These are phyloP conservation scores for Triplophysa siluroides DNA, from an alignment of 2,113 vertebrate species.

Conservation along the genomic window DNA sequence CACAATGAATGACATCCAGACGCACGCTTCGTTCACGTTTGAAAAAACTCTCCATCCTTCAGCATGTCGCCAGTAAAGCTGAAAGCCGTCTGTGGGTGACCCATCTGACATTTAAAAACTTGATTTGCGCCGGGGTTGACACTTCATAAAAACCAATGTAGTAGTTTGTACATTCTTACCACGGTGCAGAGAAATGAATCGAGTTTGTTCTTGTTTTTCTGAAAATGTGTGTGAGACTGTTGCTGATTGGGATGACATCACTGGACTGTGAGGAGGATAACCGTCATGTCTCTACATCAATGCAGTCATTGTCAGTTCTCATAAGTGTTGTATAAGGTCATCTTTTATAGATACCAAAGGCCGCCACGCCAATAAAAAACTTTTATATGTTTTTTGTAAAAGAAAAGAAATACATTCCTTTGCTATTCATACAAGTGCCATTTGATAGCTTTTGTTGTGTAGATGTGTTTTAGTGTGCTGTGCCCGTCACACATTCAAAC, in stretches of 20 bases:
- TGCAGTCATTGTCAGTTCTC: constrained; percentile 6
- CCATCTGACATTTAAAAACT: no score
- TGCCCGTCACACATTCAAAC: constrained; percentile 35
- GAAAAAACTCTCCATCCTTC: neutral
- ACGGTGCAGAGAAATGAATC: no score
- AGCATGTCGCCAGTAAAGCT: no score
- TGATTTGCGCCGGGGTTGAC: no score
- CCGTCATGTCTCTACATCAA: neutral
- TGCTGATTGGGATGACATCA: neutral
- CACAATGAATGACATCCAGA: neutral
- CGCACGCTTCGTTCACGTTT: no score
- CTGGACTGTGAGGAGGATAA: neutral
- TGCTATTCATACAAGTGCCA: constrained; percentile 30
- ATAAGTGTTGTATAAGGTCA: constrained; percentile 71
- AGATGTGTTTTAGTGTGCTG: constrained; percentile 49
- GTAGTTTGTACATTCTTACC: no score
- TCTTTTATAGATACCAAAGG: constrained; percentile 74
- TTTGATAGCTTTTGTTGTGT: constrained; percentile 45
- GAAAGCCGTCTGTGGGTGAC: no score
- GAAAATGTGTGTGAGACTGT: neutral
- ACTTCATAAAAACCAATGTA: no score
- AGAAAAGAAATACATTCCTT: constrained; percentile 49
- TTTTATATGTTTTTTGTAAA: constrained; percentile 76
- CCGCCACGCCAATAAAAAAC: constrained; percentile 66
- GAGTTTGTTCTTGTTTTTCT: neutral